Percentiles rank a stretch among this genome's conserved stretches.
Conservation (phyloP, 1,140 invertebrate species). For the Leptinotarsa undecemlineata region DNA sequence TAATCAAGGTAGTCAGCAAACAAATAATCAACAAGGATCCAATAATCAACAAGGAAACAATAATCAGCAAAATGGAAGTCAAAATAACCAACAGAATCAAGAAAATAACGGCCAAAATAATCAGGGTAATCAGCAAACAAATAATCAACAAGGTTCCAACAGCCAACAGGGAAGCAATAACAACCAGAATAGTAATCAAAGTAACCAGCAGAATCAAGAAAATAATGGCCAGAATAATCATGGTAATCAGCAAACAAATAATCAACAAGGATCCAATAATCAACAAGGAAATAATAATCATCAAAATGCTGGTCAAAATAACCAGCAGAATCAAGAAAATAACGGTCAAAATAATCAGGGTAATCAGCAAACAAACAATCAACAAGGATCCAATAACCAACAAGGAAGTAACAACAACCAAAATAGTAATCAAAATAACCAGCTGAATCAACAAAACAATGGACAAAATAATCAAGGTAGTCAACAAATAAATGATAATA, state of each 20-base stretch:
- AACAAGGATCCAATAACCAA: conserved; percentile 13
- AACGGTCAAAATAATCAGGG: conserved; percentile 19
- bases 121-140: background rate
- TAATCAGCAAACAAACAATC: conserved; percentile 19
- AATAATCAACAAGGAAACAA: conserved; percentile 34
- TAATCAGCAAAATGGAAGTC: conserved; percentile 20
- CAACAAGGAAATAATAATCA: conserved; percentile 35
- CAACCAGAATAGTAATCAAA: conserved; percentile 37
- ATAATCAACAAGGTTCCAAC: conserved; percentile 35
- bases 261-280: conserved; percentile 23
- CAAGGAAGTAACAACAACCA: conserved; percentile 1
- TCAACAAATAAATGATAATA: conserved; percentile 28
- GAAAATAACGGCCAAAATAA: conserved; percentile 9
- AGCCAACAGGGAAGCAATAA: conserved; percentile 38
- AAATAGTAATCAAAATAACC: conserved; percentile 6
- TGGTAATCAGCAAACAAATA: conserved; percentile 28
- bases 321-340: conserved; percentile 17
- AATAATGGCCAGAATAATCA: background rate
- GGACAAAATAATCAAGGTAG: conserved; percentile 31
- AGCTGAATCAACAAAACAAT: conserved; percentile 25
- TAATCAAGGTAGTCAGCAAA: conserved; percentile 35
- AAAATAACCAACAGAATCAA: conserved; percentile 22
- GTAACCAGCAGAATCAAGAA: conserved; percentile 36
- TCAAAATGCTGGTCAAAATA: conserved; percentile 32
- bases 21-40: conserved; percentile 9